Evolutionary conservation across 2,888 invertebrate genomes (phyloP).

Genomic region (Myopa tessellatipennis): DNA sequence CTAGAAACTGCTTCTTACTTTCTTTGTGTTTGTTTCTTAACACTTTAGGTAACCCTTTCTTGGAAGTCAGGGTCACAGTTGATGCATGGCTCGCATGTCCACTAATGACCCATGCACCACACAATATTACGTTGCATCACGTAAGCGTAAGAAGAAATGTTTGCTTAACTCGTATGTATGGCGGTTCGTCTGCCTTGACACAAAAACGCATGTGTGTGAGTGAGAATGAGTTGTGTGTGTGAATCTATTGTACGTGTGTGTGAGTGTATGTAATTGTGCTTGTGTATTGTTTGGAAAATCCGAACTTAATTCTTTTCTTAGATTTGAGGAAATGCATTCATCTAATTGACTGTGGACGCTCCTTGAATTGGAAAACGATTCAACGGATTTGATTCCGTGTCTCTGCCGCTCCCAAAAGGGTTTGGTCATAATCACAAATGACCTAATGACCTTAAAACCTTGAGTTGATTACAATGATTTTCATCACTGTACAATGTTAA

Average conservation of each 20-base stretch:
- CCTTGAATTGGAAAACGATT: conserved; percentile 2
- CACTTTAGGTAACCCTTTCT: background rate
- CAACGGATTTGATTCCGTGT: background rate
- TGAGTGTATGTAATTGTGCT: background rate
- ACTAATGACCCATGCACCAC: conserved; percentile 28
- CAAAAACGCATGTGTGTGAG: background rate
- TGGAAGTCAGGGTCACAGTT: conserved; percentile 52
- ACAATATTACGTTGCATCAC: conserved; percentile 20
- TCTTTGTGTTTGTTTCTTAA: background rate
- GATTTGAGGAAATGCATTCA: background rate
- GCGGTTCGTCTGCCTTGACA: conserved; percentile 17
- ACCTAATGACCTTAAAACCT: no score
- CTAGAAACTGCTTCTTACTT: no score
- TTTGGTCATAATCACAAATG: no score
- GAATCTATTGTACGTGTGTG: no score
- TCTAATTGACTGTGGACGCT: conserved; percentile 18
- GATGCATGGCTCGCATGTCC: conserved; percentile 60
- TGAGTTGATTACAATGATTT: no score
- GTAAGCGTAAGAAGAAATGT: conserved; percentile 2
- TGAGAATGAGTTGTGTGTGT: no score
- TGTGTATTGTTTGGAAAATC: background rate
- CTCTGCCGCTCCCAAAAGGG: background rate
- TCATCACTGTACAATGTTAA: no score
- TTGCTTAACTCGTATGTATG: background rate
- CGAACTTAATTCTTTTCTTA: background rate